Evolutionary conservation across 2,113 vertebrate species (phyloP), one percentile per base, ranked within the genome.

Genomic region (Ceyx cyanopectus): DNA sequence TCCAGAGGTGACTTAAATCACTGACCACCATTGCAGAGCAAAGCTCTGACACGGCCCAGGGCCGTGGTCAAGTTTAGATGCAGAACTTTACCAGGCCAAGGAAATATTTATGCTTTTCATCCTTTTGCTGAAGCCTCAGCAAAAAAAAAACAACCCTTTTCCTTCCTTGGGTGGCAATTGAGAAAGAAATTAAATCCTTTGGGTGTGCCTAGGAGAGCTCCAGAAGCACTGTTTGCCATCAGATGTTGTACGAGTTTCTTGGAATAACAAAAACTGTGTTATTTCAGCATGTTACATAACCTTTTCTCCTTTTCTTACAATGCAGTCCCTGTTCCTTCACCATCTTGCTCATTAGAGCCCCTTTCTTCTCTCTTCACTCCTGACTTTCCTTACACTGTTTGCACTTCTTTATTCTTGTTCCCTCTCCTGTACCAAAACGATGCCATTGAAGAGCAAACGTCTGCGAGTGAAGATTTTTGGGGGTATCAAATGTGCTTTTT

Each of bases 391-490:
- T 93, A 58, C 17, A 20, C 79, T 68, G 57, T 96, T 96, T 96
- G 92, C 91, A 88, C 86, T 92, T 92, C 90, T 95, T 94, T 93
- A 70, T 94, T 81, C 94, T 40, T 96, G 91, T 93, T 97, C 80
- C 43, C 48, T 51, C 45, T 57, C 84, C 30, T 46, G 87, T 92
- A 89, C 91, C 93, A 94, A 93, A 91, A 95, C 84, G 65, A 58
- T 41, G 93, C 89, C 77, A 93, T 27, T 90, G 91, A 97, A 96
- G 94, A 95, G 54, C 79, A 89, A 94, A 94, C 5, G n/a, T 69
- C 61, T 65, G 68, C 91, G 51, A 67, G 23, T 67, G 84, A 84
- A 89, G 87, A 75, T 46, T 69, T 87, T 92, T 93, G 76, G 53
- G 95, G 81, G 83, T 86, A 92, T 76, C 72, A 5, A 75, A 77